Percentiles rank a stretch among this genome's conserved stretches.
phyloP scores from a whole-genome alignment of 2,797 vertebrate genomes.

The Anguilla marmorata region DNA sequence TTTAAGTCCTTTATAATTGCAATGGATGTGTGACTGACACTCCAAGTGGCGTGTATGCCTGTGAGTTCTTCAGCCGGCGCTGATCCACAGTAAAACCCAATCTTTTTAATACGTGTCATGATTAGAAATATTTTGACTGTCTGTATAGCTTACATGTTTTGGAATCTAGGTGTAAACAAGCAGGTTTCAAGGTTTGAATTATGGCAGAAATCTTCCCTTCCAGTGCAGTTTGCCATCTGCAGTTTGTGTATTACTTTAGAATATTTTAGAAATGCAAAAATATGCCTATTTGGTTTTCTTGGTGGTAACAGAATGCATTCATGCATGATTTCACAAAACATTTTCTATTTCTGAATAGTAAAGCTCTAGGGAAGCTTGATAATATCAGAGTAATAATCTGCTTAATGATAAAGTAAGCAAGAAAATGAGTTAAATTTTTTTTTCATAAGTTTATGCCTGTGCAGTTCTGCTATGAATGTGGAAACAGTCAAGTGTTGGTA shows the following conservation, averaged over 20 bases:
- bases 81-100: neutral
- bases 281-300: neutral
- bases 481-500: too few species aligned
- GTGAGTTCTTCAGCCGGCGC: neutral
- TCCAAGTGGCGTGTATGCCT: conserved; percentile 24
- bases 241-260: neutral
- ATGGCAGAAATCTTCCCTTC: neutral
- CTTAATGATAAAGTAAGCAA: too few species aligned
- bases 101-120: neutral
- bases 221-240: neutral
- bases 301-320: neutral
- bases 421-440: too few species aligned
- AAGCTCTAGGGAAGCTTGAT: too few species aligned
- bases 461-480: too few species aligned
- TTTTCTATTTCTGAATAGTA: too few species aligned
- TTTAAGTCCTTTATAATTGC: neutral
- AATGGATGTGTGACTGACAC: conserved; percentile 38
- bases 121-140: neutral
- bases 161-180: neutral
- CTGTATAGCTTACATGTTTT: neutral
- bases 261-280: too few species aligned
- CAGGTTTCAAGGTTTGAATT: neutral
- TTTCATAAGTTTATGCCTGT: too few species aligned
- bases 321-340: too few species aligned
- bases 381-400: too few species aligned